Evolutionary conservation across 1,140 invertebrate genomes (phyloP), one percentile per base, ranked within the genome.

Genomic region (Danaus melanippus): DNA sequence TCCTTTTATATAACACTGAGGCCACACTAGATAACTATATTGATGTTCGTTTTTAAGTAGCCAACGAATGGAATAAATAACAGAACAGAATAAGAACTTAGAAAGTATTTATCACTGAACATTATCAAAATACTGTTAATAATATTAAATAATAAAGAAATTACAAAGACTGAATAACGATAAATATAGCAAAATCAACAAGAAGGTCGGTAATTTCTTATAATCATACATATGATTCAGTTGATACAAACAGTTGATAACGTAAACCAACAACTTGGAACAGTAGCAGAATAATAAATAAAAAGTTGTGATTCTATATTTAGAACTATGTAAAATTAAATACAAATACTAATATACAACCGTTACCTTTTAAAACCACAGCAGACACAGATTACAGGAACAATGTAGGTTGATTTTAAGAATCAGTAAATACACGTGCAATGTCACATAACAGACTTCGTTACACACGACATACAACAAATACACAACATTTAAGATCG

Each of bases 341-440:
- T 32, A 41, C 58, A 44, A 15, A 56, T 58, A 53, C 55, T 67
- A 55, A 55, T 58, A 68, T 64, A 64, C 69, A 80, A 76, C 79
- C 76, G 76, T 84, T 84, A 84, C 81, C 81, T 82, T 84, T 79
- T 74, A 72, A 77, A 80, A 79, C 67, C 77, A 73, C 73, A 74
- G 71, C 72, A 61, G 60, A 74, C 67, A 62, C 78, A 79, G 70
- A 75, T 77, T 74, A 73, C 79, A 77, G 74, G 79, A 81, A 85
- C 76, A 77, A 83, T 75, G 73, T 82, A 79, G 69, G 71, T 73
- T 72, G 67, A 67, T 66, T 67, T 66, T 69, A 66, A 62, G 60
- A 69, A 71, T 58, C 58, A 69, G 66, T 62, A 71, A 78, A 72
- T 62, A 65, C 71, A 72, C 69, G 57, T 65, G 64, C 58, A 66